A percentile compares a stretch with the other conserved stretches of the same genome.
Evolutionary conservation across 2,797 vertebrate species (phyloP).

Genomic region (Tympanoctomys barrerae): DNA sequence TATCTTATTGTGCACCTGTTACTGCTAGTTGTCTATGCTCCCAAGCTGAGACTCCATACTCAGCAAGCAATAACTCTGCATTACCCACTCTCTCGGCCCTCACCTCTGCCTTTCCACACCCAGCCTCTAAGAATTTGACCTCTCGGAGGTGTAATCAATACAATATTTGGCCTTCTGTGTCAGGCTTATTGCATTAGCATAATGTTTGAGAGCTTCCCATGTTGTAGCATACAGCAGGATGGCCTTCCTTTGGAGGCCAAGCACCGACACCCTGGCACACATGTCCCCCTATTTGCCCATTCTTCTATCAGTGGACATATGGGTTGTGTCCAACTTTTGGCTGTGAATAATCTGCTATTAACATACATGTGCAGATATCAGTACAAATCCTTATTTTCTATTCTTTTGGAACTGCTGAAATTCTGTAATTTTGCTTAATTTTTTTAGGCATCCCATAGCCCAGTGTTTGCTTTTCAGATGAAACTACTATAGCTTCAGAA

Average conservation of each 20-base stretch:
- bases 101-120: not conserved
- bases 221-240: not conserved
- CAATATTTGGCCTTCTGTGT: not conserved
- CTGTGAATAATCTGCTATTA: not conserved
- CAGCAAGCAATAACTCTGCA: not conserved
- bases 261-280: not conserved
- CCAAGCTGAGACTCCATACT: not conserved
- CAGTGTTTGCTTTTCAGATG: slow-evolving; percentile 10
- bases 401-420: not conserved
- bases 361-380: not conserved
- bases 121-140: not conserved
- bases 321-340: not conserved
- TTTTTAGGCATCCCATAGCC: slow-evolving; percentile 21
- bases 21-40: not conserved
- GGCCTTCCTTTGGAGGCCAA: not conserved
- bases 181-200: not conserved
- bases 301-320: not conserved
- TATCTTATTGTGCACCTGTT: not conserved
- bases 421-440: not conserved
- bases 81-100: not conserved
- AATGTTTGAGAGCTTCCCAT: not conserved
- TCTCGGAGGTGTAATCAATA: not conserved
- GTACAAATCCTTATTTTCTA: not conserved
- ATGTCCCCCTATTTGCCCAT: not conserved
- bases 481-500: not conserved